phyloP scores from a whole-genome alignment of 2,113 vertebrate genomes.

The Bagarius yarrelli region DNA sequence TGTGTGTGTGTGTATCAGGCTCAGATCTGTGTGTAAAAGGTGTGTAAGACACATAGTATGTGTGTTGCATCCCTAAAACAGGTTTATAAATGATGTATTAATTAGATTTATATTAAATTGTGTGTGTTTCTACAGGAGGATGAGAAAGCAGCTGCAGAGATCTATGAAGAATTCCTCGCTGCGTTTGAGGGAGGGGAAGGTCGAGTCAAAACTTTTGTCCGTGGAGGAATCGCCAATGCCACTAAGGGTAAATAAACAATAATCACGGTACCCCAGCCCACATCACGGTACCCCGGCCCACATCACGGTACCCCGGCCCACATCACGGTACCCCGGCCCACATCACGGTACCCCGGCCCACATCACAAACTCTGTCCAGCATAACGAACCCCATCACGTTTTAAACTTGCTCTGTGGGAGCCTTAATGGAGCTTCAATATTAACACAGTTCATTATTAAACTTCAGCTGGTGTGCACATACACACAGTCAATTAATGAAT shows the following conservation, averaged over 20 bases:
- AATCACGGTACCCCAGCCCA: too few relatives aligned
- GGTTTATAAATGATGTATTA: too few relatives aligned
- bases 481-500: too few relatives aligned
- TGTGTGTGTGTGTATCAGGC: too few relatives aligned
- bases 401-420: background rate
- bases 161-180: constrained; percentile 98
- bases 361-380: background rate
- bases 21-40: too few relatives aligned
- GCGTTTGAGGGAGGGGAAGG: constrained; percentile 96
- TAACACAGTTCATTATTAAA: background rate
- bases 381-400: background rate
- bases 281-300: background rate
- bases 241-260: constrained; percentile 79
- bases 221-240: constrained; percentile 95
- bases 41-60: too few relatives aligned
- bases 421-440: background rate
- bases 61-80: too few relatives aligned
- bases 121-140: constrained; percentile 79
- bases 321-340: too few relatives aligned
- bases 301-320: background rate
- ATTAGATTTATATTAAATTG: background rate
- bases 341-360: background rate
- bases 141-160: constrained; percentile 96
- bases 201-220: constrained; percentile 97
- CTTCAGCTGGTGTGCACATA: background rate